Evolutionary conservation across 1,140 invertebrate species (phyloP).

Genomic region (Drosophila trapezifrons): DNA sequence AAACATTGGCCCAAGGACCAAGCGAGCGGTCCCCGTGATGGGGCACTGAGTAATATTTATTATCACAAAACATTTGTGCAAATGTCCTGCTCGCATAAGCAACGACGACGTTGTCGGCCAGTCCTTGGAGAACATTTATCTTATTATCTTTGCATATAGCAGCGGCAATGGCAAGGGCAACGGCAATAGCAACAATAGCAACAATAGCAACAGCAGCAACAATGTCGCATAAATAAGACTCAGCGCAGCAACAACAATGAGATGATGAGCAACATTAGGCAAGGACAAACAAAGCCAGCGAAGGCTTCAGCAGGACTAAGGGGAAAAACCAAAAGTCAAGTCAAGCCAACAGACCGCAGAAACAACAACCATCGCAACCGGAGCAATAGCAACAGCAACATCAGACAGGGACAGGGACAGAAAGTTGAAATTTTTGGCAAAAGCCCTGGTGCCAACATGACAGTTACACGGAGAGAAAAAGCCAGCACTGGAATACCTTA

Average conservation of each 20-base stretch:
- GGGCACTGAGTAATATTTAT: constrained; percentile 81
- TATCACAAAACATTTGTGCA: constrained; percentile 82
- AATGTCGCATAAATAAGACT: constrained; percentile 79
- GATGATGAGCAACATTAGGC: constrained; percentile 82
- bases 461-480: constrained; percentile 24
- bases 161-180: constrained; percentile 35
- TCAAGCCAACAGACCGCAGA: constrained; percentile 77
- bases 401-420: not conserved
- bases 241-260: constrained; percentile 67
- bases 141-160: constrained; percentile 81
- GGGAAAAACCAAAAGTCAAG: constrained; percentile 79
- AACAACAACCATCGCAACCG: constrained; percentile 35
- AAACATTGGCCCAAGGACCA: constrained; percentile 42
- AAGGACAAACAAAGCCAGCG: constrained; percentile 77
- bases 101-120: constrained; percentile 75
- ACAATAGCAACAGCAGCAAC: constrained; percentile 44
- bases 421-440: constrained; percentile 68
- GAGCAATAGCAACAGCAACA: constrained; percentile 7
- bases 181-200: constrained; percentile 31
- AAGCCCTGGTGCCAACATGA: constrained; percentile 57
- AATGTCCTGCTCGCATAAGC: constrained; percentile 79
- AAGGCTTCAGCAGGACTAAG: constrained; percentile 71
- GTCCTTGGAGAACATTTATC: constrained; percentile 82
- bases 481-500: rapidly evolving
- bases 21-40: constrained; percentile 55